Conservation (phyloP, 2,888 invertebrate species). For the Oxytorus armatus region DNA sequence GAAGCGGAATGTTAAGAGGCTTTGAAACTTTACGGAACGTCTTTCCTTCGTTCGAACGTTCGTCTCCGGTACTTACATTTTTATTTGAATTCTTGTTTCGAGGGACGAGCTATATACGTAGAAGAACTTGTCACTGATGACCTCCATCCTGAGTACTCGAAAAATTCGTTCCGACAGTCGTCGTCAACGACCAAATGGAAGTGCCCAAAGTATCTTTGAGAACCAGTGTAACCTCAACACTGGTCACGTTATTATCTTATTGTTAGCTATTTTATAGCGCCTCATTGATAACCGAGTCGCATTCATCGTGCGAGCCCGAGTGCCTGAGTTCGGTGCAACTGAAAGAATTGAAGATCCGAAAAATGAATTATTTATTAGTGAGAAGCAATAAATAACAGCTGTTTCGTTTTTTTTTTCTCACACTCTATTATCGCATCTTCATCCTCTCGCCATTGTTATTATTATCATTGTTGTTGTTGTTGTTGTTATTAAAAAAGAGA, state of each 20-base stretch:
- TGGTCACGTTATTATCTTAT: slow-evolving; percentile 37
- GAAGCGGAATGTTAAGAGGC: slow-evolving; percentile 41
- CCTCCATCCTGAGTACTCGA: slow-evolving; percentile 86
- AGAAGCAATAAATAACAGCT: too few relatives aligned
- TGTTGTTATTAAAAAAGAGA: too few relatives aligned
- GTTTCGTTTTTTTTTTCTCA: too few relatives aligned
- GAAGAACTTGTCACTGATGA: slow-evolving; percentile 92
- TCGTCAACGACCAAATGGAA: background rate
- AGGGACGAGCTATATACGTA: slow-evolving; percentile 97
- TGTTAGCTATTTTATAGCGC: too few relatives aligned
- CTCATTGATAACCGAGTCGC: background rate
- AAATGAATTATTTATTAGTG: too few relatives aligned
- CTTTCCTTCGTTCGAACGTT: slow-evolving; percentile 1
- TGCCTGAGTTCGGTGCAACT: too few relatives aligned
- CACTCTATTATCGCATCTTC: too few relatives aligned
- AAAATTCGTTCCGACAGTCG: background rate
- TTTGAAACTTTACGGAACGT: slow-evolving; percentile 7
- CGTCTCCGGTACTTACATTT: slow-evolving; percentile 90
- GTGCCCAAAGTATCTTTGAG: background rate
- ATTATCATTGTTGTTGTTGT: too few relatives aligned
- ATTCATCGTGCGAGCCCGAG: background rate
- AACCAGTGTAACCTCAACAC: slow-evolving; percentile 15
- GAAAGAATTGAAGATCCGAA: too few relatives aligned
- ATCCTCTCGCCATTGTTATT: too few relatives aligned
- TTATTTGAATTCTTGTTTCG: slow-evolving; percentile 94